These are phyloP conservation scores for Globodera rostochiensis DNA, from an alignment of 1,140 invertebrate genomes.

Conservation along the genomic window DNA sequence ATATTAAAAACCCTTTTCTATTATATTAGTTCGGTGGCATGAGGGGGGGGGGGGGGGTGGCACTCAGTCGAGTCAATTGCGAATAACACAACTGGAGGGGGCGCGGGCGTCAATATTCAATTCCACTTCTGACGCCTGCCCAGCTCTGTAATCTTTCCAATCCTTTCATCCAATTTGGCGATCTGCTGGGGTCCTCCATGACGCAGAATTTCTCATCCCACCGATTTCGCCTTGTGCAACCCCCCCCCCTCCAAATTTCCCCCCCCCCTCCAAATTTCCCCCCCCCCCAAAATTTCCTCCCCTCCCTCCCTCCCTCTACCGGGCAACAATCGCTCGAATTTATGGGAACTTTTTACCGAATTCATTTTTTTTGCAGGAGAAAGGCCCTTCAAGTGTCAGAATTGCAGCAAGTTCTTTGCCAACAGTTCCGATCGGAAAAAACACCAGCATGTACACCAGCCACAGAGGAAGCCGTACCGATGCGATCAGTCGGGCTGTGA, in stretches of 20 bases:
- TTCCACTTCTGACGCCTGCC: no score
- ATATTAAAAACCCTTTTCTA: background rate
- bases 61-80: no score
- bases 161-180: no score
- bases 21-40: background rate
- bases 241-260: no score
- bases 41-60: no score
- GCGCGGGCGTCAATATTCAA: no score
- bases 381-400: conserved; percentile 38
- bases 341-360: conserved; percentile 11
- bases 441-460: conserved; percentile 37
- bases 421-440: conserved; percentile 42
- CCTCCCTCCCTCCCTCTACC: background rate
- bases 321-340: background rate
- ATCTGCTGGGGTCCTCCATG: no score
- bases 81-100: no score
- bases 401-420: conserved; percentile 32
- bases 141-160: no score
- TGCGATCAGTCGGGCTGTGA: conserved; percentile 30
- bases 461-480: conserved; percentile 31
- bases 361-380: conserved; percentile 34
- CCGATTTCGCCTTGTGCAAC: no score
- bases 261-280: no score
- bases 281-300: background rate
- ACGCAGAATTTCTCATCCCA: no score